phyloP scores from a whole-genome alignment of 2,113 vertebrate species.

The Merops nubicus region DNA sequence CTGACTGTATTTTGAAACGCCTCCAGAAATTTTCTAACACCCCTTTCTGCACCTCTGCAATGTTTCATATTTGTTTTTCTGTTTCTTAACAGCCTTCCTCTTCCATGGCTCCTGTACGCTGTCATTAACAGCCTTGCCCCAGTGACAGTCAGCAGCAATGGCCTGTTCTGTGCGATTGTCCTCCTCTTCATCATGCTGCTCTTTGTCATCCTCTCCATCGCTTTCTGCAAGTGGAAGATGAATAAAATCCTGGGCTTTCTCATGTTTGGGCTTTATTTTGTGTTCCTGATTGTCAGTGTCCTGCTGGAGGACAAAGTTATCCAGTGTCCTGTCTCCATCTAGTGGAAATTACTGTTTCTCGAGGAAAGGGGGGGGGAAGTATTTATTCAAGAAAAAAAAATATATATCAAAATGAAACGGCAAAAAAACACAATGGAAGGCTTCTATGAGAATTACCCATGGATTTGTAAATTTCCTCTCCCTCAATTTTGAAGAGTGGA shows the following conservation, averaged over 20 bases:
- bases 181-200: constrained; percentile 97
- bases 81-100: constrained; percentile 83
- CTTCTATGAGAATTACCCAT: not conserved
- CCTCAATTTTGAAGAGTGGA: not conserved
- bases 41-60: not conserved
- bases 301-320: constrained; percentile 91
- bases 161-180: constrained; percentile 94
- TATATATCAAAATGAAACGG: not conserved
- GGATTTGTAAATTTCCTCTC: not conserved
- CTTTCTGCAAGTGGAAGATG: constrained; percentile 94
- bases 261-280: constrained; percentile 94
- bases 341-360: constrained; percentile 62
- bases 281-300: constrained; percentile 93
- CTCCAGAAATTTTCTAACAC: not conserved
- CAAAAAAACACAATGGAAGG: not conserved
- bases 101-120: constrained; percentile 91
- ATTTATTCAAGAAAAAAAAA: not conserved
- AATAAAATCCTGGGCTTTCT: constrained; percentile 93
- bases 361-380: not conserved
- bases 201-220: constrained; percentile 94
- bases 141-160: constrained; percentile 92
- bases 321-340: constrained; percentile 88
- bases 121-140: constrained; percentile 75
- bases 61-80: not conserved
- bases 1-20: not conserved